Percentiles rank a stretch among this genome's conserved stretches.
Conservation (phyloP, 2,888 invertebrate genomes). For the Calameuta pallipes region DNA sequence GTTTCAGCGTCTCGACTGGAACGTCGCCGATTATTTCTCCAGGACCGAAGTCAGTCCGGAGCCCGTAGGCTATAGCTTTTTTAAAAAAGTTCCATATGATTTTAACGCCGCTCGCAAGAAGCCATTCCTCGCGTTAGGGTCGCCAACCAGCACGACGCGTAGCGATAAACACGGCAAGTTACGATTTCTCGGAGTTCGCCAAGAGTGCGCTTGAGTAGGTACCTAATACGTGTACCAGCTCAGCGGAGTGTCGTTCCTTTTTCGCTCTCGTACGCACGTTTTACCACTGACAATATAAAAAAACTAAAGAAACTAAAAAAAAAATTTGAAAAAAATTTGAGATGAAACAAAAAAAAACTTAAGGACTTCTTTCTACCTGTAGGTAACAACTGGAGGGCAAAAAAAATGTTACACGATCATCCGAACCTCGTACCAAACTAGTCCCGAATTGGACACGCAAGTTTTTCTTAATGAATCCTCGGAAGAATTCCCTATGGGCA, state of each 20-base stretch:
- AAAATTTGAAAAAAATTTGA: not conserved
- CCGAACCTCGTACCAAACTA: not conserved
- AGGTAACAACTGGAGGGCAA: not conserved
- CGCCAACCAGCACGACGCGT: slow-evolving; percentile 47
- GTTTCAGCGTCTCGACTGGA: not conserved
- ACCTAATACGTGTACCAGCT: not conserved
- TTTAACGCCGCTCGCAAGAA: slow-evolving; percentile 62
- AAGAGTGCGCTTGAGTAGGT: not conserved
- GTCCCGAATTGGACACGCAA: not conserved
- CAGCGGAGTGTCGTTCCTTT: not conserved
- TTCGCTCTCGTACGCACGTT: not conserved
- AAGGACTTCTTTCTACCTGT: not conserved
- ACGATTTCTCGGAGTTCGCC: slow-evolving; percentile 62
- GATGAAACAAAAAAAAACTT: not conserved
- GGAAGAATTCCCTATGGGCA: not conserved
- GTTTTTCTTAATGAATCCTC: not conserved
- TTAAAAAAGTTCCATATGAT: slow-evolving; percentile 56
- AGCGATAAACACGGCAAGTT: slow-evolving; percentile 65
- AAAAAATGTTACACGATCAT: not conserved
- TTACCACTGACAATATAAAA: not conserved
- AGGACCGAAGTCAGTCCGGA: slow-evolving; percentile 19
- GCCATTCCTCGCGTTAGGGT: slow-evolving; percentile 58
- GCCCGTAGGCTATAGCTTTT: slow-evolving; percentile 29
- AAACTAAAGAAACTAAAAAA: not conserved
- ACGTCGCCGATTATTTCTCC: not conserved